Percentiles rank a stretch among this genome's conserved stretches.
Evolutionary conservation across 2,888 invertebrate species (phyloP).

Genomic region (Agriopis aurantiaria): DNA sequence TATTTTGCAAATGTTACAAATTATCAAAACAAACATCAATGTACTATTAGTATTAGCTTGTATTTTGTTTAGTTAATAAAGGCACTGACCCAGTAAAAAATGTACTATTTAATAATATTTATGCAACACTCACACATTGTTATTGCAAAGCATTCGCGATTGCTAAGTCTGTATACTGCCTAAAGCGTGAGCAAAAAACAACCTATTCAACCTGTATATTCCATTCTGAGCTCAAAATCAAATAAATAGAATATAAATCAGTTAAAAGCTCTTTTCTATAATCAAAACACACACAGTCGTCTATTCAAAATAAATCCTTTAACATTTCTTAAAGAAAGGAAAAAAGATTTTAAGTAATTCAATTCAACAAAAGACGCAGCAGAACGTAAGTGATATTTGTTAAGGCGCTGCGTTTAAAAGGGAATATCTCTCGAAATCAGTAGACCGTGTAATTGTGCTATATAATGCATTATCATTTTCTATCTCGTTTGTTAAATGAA

Average conservation of each 20-base stretch:
- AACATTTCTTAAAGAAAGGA: not conserved
- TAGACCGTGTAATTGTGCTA: constrained; percentile 49
- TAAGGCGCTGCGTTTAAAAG: constrained; percentile 41
- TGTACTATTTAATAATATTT: no score
- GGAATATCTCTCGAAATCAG: constrained; percentile 30
- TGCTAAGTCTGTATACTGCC: no score
- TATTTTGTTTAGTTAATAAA: no score
- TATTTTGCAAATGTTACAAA: no score
- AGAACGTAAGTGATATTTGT: constrained; percentile 14
- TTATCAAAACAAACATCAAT: no score
- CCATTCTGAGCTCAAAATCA: not conserved
- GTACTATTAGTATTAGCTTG: no score
- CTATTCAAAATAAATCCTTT: not conserved
- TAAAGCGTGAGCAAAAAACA: not conserved
- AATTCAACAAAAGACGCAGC: constrained; percentile 2
- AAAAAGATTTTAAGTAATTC: not conserved
- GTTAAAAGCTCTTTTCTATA: not conserved
- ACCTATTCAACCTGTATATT: not conserved
- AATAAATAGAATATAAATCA: not conserved
- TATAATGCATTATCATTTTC: constrained; percentile 46
- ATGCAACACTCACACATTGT: no score
- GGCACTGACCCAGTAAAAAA: no score
- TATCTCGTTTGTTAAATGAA: constrained; percentile 44
- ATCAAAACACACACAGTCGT: not conserved
- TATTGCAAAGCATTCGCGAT: no score